Evolutionary conservation across 2,888 invertebrate genomes (phyloP), one percentile per base, ranked within the genome.

Genomic region (Ormia ochracea): DNA sequence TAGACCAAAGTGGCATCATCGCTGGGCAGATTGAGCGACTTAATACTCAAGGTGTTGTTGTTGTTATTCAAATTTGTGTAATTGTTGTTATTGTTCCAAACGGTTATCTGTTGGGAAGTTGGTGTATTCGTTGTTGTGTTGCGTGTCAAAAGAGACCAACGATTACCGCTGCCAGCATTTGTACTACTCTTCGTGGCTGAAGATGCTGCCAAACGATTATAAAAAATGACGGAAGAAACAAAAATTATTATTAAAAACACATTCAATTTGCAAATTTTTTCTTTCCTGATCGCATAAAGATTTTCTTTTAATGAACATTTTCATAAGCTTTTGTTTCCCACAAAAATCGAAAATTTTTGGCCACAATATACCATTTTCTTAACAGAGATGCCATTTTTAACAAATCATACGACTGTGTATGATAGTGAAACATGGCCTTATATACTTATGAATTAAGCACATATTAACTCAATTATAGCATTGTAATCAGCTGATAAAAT

Each of bases 1-100:
- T 88, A 89, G 43, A 87, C 87, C 74, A 88, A 80, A 45, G 86
- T 84, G 72, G 84, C 86, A 77, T 90, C 90, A 81, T 90, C 90
- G 82, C 87, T 89, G 0, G 91, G 87, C 31, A 88, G 83, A 84
- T 87, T 86, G 72, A 87, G 81, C 58, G 88, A 87, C 83, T 88
- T 87, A 59, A 88, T 84, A 80, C 84, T 86, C 23, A 84, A 70
- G 4, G 84, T 84, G 56, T 83, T 84, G 23, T 87, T 86, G 79
- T 87, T 87, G 83, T 87, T 88, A 66, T 83, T 84, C 38, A 79
- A 82, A 65, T 83, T 84, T 76, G 10, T 41, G 66, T 85, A 86
- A 65, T 85, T 87, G 75, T 85, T 85, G 50, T 74, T 79, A 23
- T 66, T 80, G 33, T 66, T 75, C 84, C 86, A 69, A 36, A 74